Conservation (phyloP, 2,888 invertebrate species). For the Eupeodes luniger region DNA sequence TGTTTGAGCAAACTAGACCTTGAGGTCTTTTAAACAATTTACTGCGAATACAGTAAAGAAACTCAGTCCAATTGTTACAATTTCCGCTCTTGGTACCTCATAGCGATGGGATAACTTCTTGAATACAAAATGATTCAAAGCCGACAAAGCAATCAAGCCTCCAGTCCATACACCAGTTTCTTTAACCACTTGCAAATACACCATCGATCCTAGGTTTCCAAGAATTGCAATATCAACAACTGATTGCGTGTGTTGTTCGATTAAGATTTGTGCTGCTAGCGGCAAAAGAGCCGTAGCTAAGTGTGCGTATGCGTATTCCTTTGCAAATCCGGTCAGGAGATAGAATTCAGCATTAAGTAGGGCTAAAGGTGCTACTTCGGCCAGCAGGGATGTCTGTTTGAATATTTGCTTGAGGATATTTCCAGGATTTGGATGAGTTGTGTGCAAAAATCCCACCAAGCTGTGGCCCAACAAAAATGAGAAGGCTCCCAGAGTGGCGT, state of each 20-base stretch:
- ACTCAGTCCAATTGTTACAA: constrained; percentile 75
- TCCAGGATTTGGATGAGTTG: constrained; percentile 65
- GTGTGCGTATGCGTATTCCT: constrained; percentile 56
- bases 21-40: constrained; percentile 51
- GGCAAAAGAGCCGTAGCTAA: constrained; percentile 62
- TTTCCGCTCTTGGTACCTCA: constrained; percentile 72
- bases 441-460: constrained; percentile 70
- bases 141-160: constrained; percentile 69
- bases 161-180: constrained; percentile 75
- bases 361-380: constrained; percentile 73
- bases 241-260: constrained; percentile 38
- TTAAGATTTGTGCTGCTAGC: constrained; percentile 41
- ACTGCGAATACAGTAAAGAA: constrained; percentile 76
- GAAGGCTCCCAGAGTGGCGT: constrained; percentile 70
- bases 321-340: constrained; percentile 28
- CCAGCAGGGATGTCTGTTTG: constrained; percentile 57
- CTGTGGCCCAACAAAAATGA: constrained; percentile 75
- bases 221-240: constrained; percentile 58
- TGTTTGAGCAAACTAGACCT: constrained; percentile 34
- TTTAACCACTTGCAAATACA: constrained; percentile 60
- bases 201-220: constrained; percentile 69
- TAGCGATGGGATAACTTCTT: constrained; percentile 51
- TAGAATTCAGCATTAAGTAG: constrained; percentile 73
- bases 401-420: constrained; percentile 38
- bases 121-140: constrained; percentile 75